These are phyloP conservation scores for Odontocerum albicorne DNA, from an alignment of 2,888 invertebrate genomes.

Conservation along the genomic window DNA sequence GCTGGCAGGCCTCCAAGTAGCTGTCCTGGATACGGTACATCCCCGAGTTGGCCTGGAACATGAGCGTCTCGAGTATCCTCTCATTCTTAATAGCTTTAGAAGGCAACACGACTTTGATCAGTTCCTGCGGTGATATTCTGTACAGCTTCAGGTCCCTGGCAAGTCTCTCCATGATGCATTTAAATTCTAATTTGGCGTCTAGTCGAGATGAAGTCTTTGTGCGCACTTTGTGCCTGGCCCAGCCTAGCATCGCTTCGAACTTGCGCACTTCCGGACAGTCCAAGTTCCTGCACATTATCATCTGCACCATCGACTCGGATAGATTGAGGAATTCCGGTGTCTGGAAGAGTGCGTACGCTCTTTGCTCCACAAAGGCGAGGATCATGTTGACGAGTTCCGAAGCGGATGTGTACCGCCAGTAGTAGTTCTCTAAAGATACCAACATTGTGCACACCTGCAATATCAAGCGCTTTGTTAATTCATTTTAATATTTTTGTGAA, in stretches of 20 bases:
- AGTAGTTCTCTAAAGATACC: slow-evolving; percentile 89
- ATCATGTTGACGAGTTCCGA: slow-evolving; percentile 95
- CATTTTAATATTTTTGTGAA: neutral
- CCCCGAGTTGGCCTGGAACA: slow-evolving; percentile 91
- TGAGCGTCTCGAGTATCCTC: slow-evolving; percentile 86
- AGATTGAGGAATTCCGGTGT: slow-evolving; percentile 82
- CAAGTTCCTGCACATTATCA: slow-evolving; percentile 90
- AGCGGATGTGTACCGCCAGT: slow-evolving; percentile 93
- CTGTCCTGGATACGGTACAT: slow-evolving; percentile 90
- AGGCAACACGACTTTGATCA: slow-evolving; percentile 89
- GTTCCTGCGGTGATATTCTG: slow-evolving; percentile 88
- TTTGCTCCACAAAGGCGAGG: slow-evolving; percentile 84
- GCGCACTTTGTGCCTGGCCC: slow-evolving; percentile 85
- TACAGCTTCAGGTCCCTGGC: slow-evolving; percentile 87
- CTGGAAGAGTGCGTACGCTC: slow-evolving; percentile 83
- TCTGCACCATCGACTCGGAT: slow-evolving; percentile 93
- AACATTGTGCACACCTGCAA: slow-evolving; percentile 86
- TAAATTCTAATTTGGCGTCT: slow-evolving; percentile 86
- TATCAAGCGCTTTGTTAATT: slow-evolving; percentile 9
- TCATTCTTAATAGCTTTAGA: slow-evolving; percentile 93
- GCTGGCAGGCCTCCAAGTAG: slow-evolving; percentile 84
- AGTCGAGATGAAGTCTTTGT: slow-evolving; percentile 76
- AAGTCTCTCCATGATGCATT: slow-evolving; percentile 90
- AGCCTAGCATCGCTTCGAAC: slow-evolving; percentile 90
- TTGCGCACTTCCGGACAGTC: slow-evolving; percentile 88